A percentile compares a stretch with the other conserved stretches of the same genome.
phyloP scores from a whole-genome alignment of 2,888 invertebrate genomes.

The Nomada ruficornis region DNA sequence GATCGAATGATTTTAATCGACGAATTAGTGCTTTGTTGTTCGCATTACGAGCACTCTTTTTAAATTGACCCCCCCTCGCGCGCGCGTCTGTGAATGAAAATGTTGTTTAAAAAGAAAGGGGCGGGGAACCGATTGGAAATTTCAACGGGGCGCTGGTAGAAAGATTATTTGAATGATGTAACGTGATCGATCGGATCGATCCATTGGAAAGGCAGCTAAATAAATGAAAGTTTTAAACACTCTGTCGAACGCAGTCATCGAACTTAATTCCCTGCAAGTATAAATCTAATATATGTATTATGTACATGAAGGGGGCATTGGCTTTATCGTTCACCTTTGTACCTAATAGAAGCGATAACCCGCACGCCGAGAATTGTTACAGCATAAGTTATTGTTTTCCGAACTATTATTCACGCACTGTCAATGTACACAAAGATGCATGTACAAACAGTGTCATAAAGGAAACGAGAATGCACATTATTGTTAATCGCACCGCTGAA shows the following conservation, averaged over 20 bases:
- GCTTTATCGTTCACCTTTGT: conserved; percentile 45
- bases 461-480: too few species aligned
- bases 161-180: too few species aligned
- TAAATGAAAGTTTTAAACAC: not conserved
- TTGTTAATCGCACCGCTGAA: not conserved
- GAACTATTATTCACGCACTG: not conserved
- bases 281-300: not conserved
- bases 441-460: too few species aligned
- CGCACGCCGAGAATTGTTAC: conserved; percentile 44
- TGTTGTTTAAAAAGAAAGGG: not conserved
- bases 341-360: conserved; percentile 50
- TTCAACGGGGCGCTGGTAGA: too few species aligned
- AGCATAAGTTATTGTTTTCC: not conserved
- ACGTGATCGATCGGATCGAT: too few species aligned
- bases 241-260: not conserved
- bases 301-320: conserved; percentile 32
- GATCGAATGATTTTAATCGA: not conserved
- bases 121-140: too few species aligned
- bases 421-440: too few species aligned
- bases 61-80: too few species aligned
- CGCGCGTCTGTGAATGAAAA: not conserved
- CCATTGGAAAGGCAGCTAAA: too few species aligned
- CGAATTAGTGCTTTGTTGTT: not conserved
- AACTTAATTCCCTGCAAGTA: not conserved
- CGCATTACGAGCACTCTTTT: too few species aligned